phyloP scores from a whole-genome alignment of 2,797 vertebrate species.

The Allobates femoralis region DNA sequence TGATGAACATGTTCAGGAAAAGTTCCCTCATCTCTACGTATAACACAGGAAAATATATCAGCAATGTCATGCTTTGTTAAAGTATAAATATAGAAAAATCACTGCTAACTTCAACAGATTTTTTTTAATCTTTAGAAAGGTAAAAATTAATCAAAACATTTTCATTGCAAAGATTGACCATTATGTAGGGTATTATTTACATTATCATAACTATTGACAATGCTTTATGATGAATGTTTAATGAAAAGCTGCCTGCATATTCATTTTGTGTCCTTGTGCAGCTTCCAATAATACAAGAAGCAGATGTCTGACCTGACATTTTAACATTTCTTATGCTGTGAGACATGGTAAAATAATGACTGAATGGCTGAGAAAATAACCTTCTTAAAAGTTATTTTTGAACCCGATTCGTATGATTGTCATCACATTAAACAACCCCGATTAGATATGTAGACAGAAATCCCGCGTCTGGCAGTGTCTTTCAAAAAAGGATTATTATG shows the following conservation, averaged over 20 bases:
- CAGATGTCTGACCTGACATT: constrained; percentile 49
- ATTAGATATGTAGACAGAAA: constrained; percentile 32
- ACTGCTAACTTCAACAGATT: neutral
- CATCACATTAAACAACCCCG: constrained; percentile 23
- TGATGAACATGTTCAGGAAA: too few relatives aligned
- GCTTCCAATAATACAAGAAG: constrained; percentile 46
- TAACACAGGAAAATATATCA: too few relatives aligned
- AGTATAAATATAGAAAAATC: neutral
- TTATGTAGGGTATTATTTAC: constrained; percentile 24
- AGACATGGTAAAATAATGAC: constrained; percentile 19
- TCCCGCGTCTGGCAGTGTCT: neutral
- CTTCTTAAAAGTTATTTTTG: constrained; percentile 13
- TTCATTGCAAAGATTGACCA: neutral
- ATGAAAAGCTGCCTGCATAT: constrained; percentile 26
- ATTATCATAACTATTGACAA: neutral
- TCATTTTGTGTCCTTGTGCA: constrained; percentile 30
- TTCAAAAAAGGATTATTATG: constrained; percentile 41
- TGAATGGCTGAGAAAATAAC: constrained; percentile 22
- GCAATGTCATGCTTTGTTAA: neutral
- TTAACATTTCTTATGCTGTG: constrained; percentile 22
- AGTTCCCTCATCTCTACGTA: too few relatives aligned
- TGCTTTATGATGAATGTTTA: neutral
- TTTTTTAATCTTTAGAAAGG: neutral
- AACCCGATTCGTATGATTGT: constrained; percentile 23
- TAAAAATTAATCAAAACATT: neutral